phyloP scores from a whole-genome alignment of 1,140 invertebrate species.

The Tetragnatha versicolor region DNA sequence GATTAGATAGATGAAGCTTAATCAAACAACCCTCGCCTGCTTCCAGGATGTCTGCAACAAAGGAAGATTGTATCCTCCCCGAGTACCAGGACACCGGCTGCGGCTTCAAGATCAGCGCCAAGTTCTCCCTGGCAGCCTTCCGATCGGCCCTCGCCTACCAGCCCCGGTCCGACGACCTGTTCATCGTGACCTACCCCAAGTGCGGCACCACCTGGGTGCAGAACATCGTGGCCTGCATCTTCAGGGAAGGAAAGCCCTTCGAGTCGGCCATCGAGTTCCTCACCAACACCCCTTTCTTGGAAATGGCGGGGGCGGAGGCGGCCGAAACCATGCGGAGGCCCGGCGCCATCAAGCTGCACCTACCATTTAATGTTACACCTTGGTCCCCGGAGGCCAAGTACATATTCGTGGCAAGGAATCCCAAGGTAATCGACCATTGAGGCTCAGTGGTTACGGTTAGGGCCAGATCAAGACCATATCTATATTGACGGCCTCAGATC shows the following conservation, averaged over 20 bases:
- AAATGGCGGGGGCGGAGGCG: slow-evolving; percentile 38
- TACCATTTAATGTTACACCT: slow-evolving; percentile 63
- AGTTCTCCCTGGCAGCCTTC: slow-evolving; percentile 6
- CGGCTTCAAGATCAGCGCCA: background rate
- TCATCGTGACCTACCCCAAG: slow-evolving; percentile 57
- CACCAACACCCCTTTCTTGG: slow-evolving; percentile 48
- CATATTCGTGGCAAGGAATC: slow-evolving; percentile 81
- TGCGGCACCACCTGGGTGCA: slow-evolving; percentile 57
- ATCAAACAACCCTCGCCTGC: background rate
- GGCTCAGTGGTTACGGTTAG: too few species aligned
- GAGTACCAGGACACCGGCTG: slow-evolving; percentile 1
- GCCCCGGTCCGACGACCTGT: slow-evolving; percentile 50
- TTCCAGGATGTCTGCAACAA: background rate
- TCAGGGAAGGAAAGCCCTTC: slow-evolving; percentile 41
- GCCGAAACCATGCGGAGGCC: slow-evolving; percentile 43
- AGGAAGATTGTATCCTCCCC: background rate
- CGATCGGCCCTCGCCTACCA: slow-evolving; percentile 20
- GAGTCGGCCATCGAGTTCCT: slow-evolving; percentile 24
- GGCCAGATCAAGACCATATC: too few species aligned
- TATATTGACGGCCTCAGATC: too few species aligned
- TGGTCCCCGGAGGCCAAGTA: slow-evolving; percentile 65
- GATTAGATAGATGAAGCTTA: background rate
- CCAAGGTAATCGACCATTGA: too few species aligned
- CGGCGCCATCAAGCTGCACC: slow-evolving; percentile 54
- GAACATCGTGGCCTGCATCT: slow-evolving; percentile 37